Percentiles rank a stretch among this genome's conserved stretches.
Conservation (phyloP, 2,797 vertebrate species). For the Microctenopoma stevenorrisi region DNA sequence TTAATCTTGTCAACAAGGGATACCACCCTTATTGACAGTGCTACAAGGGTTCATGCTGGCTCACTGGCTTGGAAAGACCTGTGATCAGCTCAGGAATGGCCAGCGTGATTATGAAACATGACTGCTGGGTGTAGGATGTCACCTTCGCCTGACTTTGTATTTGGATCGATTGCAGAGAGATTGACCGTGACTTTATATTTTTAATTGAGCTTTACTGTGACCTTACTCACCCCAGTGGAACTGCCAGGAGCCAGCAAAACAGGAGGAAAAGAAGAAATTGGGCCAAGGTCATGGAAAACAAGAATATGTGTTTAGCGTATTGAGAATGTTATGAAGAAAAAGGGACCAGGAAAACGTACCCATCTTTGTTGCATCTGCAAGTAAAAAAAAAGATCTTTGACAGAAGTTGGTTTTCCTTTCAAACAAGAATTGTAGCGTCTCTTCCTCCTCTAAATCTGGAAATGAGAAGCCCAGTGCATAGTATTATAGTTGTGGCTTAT, state of each 20-base stretch:
- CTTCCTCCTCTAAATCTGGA: slow-evolving; percentile 43
- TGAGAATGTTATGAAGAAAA: slow-evolving; percentile 16
- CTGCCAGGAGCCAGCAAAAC: slow-evolving; percentile 65
- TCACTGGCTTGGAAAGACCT: slow-evolving; percentile 34
- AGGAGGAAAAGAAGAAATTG: slow-evolving; percentile 65
- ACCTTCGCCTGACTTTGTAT: slow-evolving; percentile 85
- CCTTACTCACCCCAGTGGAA: slow-evolving; percentile 59
- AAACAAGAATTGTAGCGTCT: slow-evolving; percentile 56
- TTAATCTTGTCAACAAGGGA: slow-evolving; percentile 9
- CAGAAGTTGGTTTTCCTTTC: slow-evolving; percentile 59
- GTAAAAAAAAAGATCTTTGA: slow-evolving; percentile 60
- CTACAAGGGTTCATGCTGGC: slow-evolving; percentile 21
- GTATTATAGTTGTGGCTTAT: slow-evolving; percentile 53
- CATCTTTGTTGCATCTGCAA: slow-evolving; percentile 21
- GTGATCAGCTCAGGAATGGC: slow-evolving; percentile 42
- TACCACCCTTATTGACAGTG: slow-evolving; percentile 25
- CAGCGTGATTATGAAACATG: slow-evolving; percentile 59
- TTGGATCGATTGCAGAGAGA: slow-evolving; percentile 75
- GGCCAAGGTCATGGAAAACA: slow-evolving; percentile 77
- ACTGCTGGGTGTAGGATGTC: slow-evolving; percentile 48
- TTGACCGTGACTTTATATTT: slow-evolving; percentile 74
- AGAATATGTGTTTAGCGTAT: slow-evolving; percentile 56
- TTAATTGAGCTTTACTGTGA: slow-evolving; percentile 80
- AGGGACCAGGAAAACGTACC: slow-evolving; percentile 16
- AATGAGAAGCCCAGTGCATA: slow-evolving; percentile 32